Evolutionary conservation across 2,797 vertebrate species (phyloP).

Genomic region (Xenentodon cancila): DNA sequence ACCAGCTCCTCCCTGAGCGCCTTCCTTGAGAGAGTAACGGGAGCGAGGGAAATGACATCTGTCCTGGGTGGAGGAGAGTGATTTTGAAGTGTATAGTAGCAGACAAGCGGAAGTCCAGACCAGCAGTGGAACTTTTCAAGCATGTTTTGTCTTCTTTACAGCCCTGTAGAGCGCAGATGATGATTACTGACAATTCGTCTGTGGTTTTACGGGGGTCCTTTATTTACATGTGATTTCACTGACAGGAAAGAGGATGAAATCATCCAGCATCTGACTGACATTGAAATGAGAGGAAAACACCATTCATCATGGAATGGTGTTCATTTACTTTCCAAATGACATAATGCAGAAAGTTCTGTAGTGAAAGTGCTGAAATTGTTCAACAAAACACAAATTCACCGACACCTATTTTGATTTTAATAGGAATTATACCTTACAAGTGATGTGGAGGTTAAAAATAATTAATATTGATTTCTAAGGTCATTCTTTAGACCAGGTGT

Average conservation of each 20-base stretch:
- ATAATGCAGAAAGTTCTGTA: too few relatives aligned
- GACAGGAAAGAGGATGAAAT: constrained; percentile 33
- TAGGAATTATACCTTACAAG: too few relatives aligned
- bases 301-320: too few relatives aligned
- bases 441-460: too few relatives aligned
- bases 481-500: too few relatives aligned
- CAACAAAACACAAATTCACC: too few relatives aligned
- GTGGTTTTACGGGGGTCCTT: constrained; percentile 14
- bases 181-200: constrained; percentile 17
- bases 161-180: constrained; percentile 6
- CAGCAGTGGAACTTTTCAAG: constrained; percentile 24
- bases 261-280: constrained; percentile 8
- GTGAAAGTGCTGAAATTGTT: too few relatives aligned
- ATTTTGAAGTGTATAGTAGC: constrained; percentile 29
- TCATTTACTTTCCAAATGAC: too few relatives aligned
- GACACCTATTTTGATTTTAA: too few relatives aligned
- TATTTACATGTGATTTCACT: constrained; percentile 41
- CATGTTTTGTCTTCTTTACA: constrained; percentile 9
- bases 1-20: constrained; percentile 56
- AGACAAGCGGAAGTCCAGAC: constrained; percentile 12
- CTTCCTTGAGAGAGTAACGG: constrained; percentile 72
- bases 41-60: constrained; percentile 34
- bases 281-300: not conserved
- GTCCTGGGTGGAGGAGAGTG: constrained; percentile 21
- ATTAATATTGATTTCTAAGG: too few relatives aligned